A percentile compares a stretch with the other conserved stretches of the same genome.
phyloP scores from a whole-genome alignment of 2,113 vertebrate species.

The Toxostoma redivivum region DNA sequence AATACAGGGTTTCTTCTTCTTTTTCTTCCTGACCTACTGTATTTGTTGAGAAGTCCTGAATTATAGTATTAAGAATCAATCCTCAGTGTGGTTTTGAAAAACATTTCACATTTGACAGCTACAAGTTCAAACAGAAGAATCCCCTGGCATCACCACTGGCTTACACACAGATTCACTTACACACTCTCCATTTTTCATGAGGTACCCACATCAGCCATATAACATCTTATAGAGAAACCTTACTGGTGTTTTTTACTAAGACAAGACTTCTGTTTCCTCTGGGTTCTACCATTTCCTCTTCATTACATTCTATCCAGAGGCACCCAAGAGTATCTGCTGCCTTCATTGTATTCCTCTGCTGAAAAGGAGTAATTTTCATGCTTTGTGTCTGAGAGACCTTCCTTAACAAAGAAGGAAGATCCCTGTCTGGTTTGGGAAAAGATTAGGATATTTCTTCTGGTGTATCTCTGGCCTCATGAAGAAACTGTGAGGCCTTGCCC shows the following conservation, averaged over 20 bases:
- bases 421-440: neutral
- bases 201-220: neutral
- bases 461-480: neutral
- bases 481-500: neutral
- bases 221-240: neutral
- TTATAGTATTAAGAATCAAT: neutral
- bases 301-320: neutral
- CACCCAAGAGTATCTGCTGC: neutral
- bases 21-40: neutral
- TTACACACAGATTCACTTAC: neutral
- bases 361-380: neutral
- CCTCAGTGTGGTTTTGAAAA: neutral
- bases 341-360: neutral
- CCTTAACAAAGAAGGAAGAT: neutral
- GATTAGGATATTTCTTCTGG: neutral
- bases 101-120: neutral
- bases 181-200: slow-evolving; percentile 5
- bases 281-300: neutral
- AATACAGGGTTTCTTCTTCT: neutral
- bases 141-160: neutral
- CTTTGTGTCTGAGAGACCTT: neutral
- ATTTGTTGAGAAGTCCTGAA: neutral
- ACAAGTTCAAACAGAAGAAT: neutral
- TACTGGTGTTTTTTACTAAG: neutral
- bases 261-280: neutral